Base-by-base conservation (phyloP, 2,113 vertebrate genomes). In the Phyllopteryx taeniolatus region DNA sequence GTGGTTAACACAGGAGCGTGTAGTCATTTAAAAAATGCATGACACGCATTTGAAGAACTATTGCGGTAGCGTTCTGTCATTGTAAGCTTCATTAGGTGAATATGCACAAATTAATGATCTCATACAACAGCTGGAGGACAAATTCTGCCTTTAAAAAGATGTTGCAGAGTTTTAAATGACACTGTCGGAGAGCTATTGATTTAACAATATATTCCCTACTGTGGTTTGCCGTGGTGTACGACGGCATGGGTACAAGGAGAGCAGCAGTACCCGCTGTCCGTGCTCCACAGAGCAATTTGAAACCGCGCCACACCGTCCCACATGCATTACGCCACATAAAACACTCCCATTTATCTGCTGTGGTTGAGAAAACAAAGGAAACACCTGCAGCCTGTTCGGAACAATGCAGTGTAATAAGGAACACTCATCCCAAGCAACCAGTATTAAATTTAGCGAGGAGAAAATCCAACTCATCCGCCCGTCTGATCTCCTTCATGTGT, bases 1-100 rank as follows among this genome's bases (percentile, higher is more conserved):
- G 49, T 76, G 71, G 72, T 71, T 72, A 43, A 47, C 35, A n/a
- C n/a, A n/a, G n/a, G 9, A 22, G 53, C 0, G 8, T 22, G n/a
- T 3, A n/a, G 20, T 56, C 53, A 22, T 22, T 56, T 56, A 2
- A 56, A n/a, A 56, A n/a, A 56, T 51, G 49, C 17, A 19, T 49
- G 47, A 14, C 19, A 2, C 19, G 20, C 20, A n/a, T 54, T 9
- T 54, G 7, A 5, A n/a, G 13, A 14, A 14, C 47, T 51, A 22
- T 57, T 11, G 11, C 8, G 10, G 11, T 13, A 27, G 11, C 56
- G 14, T 27, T 56, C 9, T 57, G 1, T 57, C 9, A 51, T 53
- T 19, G 15, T 17, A 53, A 53, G 17, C 49, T 53, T 47, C 13
- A 47, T 47, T 47, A 46, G 44, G 12, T 6, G 1, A 47, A 10